These are phyloP conservation scores for Corythoichthys intestinalis DNA, from an alignment of 2,113 vertebrate species.

Conservation along the genomic window DNA sequence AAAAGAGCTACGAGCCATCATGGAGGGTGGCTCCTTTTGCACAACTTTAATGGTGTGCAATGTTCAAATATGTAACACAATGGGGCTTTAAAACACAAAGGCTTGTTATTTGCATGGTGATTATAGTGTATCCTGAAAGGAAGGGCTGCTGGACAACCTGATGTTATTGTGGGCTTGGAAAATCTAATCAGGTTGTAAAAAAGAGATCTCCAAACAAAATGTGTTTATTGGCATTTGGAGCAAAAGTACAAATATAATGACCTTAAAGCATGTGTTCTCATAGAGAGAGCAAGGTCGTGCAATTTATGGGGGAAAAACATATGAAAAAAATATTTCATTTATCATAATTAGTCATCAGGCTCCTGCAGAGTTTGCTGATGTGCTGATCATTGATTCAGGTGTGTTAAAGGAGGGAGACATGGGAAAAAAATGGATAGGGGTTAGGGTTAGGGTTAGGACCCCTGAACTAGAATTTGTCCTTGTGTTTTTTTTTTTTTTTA, in stretches of 20 bases:
- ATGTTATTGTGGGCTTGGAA: slow-evolving; percentile 10
- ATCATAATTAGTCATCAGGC: too few relatives aligned
- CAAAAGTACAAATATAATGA: neutral
- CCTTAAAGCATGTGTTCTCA: neutral
- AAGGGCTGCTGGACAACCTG: slow-evolving; percentile 30
- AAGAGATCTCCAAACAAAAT: neutral
- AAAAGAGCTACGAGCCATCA: slow-evolving; percentile 10
- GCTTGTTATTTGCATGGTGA: slow-evolving; percentile 18
- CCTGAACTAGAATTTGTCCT: too few relatives aligned
- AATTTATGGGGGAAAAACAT: neutral
- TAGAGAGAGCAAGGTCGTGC: neutral
- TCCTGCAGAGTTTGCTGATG: too few relatives aligned
- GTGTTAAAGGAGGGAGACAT: too few relatives aligned
- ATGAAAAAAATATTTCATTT: too few relatives aligned
- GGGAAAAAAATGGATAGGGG: too few relatives aligned
- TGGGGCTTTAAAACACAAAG: slow-evolving; percentile 32
- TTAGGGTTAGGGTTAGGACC: too few relatives aligned
- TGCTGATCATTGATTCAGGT: too few relatives aligned
- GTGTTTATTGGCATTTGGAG: slow-evolving; percentile 2
- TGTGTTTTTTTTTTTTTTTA: too few relatives aligned
- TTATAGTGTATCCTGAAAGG: slow-evolving; percentile 47
- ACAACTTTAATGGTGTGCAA: slow-evolving; percentile 19
- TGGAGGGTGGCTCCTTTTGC: slow-evolving; percentile 23
- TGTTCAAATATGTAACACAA: slow-evolving; percentile 32
- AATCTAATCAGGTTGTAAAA: slow-evolving; percentile 8